Evolutionary conservation across 2,113 vertebrate species (phyloP), one percentile per base, ranked within the genome.

Genomic region (Tylochromis polylepis): DNA sequence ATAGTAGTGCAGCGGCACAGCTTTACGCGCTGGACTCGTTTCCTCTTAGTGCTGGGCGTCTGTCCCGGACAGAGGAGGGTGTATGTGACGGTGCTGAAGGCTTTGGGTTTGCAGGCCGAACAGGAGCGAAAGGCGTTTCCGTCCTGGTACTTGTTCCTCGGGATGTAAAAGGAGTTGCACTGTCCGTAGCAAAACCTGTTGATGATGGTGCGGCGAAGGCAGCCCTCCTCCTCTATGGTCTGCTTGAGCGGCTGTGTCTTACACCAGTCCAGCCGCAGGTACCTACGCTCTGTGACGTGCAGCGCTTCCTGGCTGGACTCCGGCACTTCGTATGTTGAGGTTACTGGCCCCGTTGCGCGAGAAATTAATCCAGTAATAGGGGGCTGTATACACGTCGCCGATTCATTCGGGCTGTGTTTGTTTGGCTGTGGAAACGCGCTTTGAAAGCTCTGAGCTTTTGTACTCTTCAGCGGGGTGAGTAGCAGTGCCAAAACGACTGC

Each of bases 141-240:
- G 85, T 99, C 98, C 90, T 97, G 97, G 87, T 97, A 97, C 58
- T 97, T 94, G 3, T 99, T 98, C 83, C 98, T 95, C 36, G 98
- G 98, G 89, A 99, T 99, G 94, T 98, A 99, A 93, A 99, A 99
- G 20, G 98, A 99, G 96, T 99, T 99, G 95, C 98, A 99, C 95
- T 99, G 98, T 79, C 98, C 98, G 0, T 99, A 99, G 94, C 98
- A 99, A 92, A 99, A 99, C 65, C 97, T 96, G 94, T 99, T 99
- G 90, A 99, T 97, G 89, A 99, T 97, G 91, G 96, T 97, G 57
- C 97, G 98, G 88, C 97, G 98, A 87, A 97, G 95, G 94, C 98
- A 99, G 87, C 98, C 98, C 60, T 98, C 98, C 89, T 99, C 98
- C 0, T 96, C 96, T 93, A 99, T 97, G 53, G 97, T 99, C 95